Conservation (phyloP, 2,888 invertebrate genomes). For the Drosophila fulvimacula region DNA sequence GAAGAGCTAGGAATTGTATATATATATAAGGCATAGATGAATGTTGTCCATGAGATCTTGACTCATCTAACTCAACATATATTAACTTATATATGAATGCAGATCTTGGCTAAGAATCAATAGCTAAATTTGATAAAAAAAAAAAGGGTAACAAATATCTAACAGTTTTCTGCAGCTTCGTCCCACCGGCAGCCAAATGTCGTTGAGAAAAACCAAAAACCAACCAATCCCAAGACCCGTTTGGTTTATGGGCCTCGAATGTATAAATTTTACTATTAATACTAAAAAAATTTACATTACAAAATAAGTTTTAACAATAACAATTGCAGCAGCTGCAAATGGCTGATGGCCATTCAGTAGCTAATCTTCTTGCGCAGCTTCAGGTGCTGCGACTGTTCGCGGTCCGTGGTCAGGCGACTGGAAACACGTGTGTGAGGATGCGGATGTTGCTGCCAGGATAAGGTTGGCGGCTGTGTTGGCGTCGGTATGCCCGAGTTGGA, state of each 20-base stretch:
- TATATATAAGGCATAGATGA: not conserved
- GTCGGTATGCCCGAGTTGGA: conserved; percentile 81
- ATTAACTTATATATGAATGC: too few species aligned
- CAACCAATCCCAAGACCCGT: conserved; percentile 9
- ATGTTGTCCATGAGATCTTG: not conserved
- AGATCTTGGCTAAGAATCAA: too few species aligned
- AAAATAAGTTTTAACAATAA: conserved; percentile 31
- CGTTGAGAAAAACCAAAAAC: not conserved
- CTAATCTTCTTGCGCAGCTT: conserved; percentile 84
- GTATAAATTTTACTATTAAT: conserved; percentile 44
- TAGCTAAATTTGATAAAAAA: too few species aligned
- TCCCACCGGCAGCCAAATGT: conserved; percentile 24
- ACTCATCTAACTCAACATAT: not conserved
- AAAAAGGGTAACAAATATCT: too few species aligned
- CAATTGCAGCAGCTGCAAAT: conserved; percentile 18
- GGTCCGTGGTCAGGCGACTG: conserved; percentile 46
- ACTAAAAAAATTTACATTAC: conserved; percentile 34
- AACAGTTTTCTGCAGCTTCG: conserved; percentile 31
- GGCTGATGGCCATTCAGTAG: conserved; percentile 57
- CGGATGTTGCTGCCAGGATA: conserved; percentile 61
- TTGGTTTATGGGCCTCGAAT: conserved; percentile 7
- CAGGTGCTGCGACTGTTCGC: conserved; percentile 72
- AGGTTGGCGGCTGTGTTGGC: conserved; percentile 71
- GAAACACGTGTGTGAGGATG: conserved; percentile 11
- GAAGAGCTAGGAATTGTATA: not conserved